Base-by-base conservation (phyloP, 1,140 invertebrate species). In the Eueides isabella region DNA sequence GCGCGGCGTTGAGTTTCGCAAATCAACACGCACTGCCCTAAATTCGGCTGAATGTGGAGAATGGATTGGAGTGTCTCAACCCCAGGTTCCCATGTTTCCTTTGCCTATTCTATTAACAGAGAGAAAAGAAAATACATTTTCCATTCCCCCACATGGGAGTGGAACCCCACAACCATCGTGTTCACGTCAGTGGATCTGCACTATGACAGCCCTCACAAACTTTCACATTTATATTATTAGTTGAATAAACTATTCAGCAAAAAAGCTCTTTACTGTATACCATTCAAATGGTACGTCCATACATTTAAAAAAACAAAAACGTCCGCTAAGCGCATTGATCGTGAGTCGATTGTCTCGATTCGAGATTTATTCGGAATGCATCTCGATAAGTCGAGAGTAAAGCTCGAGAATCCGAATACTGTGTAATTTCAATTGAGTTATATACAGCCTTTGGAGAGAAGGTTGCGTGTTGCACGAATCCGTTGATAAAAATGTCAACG, bases 311-410 rank as follows among this genome's bases (percentile, higher is more conserved):
- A 28, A 76, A 77, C 74, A 79, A 77, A 80, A 76, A 78, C 72
- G 66, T 63, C 67, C 72, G 67, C 48, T 26, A 26, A 16, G 71
- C 68, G 75, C 78, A 76, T 77, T 77, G 75, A 73, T 85, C 84
- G 82, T 82, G 78, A 83, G 75, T 78, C 80, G 80, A 83, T 82
- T 82, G 82, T 85, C 83, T 85, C 76, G 76, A 83, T 80, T 64
- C 76, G 71, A 71, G 80, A 84, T 84, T 84, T 85, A 85, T 83
- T 81, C 76, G 77, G 82, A 84, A 71, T 81, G 70, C 65, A 65
- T 65, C 72, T 74, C 80, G 63, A 79, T 74, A 74, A 66, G 69
- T 69, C 72, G 75, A 79, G 77, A 77, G 79, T 76, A 75, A 68
- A 74, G 74, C 73, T 72, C 76, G 75, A 79, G 75, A 74, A 75